A percentile compares a stretch with the other conserved stretches of the same genome.
Conservation (phyloP, 2,888 invertebrate species). For the Megalurothrips usitatus region DNA sequence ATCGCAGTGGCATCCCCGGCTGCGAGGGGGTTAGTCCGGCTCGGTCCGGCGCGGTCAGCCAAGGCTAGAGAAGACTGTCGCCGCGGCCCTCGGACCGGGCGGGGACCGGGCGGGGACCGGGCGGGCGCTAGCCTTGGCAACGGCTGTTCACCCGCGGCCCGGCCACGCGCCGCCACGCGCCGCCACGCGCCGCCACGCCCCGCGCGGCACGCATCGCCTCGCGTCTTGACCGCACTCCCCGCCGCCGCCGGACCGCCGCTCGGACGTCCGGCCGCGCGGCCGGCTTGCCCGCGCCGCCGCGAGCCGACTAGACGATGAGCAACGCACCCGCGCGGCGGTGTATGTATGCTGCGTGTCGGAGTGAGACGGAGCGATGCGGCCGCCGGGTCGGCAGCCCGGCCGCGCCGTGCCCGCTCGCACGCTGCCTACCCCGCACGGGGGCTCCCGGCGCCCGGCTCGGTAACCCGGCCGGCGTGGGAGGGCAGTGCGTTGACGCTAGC, state of each 20-base stretch:
- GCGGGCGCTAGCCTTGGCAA: neutral
- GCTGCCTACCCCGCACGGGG: neutral
- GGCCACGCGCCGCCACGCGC: neutral
- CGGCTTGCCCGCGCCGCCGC: neutral
- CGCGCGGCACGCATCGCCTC: neutral
- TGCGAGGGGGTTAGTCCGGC: neutral
- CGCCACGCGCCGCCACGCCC: neutral
- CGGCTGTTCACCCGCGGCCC: slow-evolving; percentile 15
- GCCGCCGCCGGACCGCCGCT: neutral
- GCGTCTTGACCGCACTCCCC: neutral
- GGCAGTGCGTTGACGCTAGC: neutral
- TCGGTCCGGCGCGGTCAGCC: neutral
- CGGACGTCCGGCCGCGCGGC: neutral
- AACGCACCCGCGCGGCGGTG: neutral
- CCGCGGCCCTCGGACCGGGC: neutral
- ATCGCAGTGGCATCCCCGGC: neutral
- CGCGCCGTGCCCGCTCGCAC: neutral
- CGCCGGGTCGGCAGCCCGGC: neutral
- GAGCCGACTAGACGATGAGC: neutral
- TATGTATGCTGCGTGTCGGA: neutral
- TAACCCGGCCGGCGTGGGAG: neutral
- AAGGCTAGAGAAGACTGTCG: neutral
- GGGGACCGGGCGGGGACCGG: neutral
- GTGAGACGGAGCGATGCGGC: neutral
- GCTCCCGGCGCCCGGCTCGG: too few species aligned